Base-by-base conservation (phyloP, 35 echinoderm and acorn worm genomes). In the Nesometra sesokonis region DNA sequence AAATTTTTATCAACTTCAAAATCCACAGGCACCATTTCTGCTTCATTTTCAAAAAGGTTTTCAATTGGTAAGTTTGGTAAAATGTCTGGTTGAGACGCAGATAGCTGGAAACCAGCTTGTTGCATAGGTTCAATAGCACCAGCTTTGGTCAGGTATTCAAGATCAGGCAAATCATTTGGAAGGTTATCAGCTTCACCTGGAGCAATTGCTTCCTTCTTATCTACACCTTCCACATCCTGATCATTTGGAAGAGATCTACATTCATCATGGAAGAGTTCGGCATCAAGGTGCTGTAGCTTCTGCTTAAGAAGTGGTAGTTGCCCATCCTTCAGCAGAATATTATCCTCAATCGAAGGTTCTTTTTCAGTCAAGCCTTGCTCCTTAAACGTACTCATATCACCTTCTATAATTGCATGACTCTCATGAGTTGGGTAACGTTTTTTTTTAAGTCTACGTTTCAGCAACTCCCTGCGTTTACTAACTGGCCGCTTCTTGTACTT, bases 341-440 rank as follows among this genome's bases (percentile, higher is more conserved):
- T 67, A 67, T 67, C 52, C 52, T 67, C 52, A 67, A 67, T 67
- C 0, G 52, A 67, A 67, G 52, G 52, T 67, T 67, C 52, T 67
- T 67, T 67, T 67, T 67, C 52, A 67, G 52, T 67, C 52, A 67
- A 67, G 52, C 52, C 52, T 67, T 83, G 81, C 34, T 89, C 92
- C 15, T 93, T 87, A 86, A 94, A 98, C 29, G 95, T 98, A 80
- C 95, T 98, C 31, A 98, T 88, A 46, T 98, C 95, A 15, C 95
- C 95, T 80, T 98, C 95, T 37, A 94, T 81, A 84, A 98, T 98
- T 15, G 95, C 95, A 86, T 98, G 95, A 31, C 95, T 98, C 80
- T 98, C 95, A 35, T 94, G 93, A 29, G 87, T 77, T 30, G 89
- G 33, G 30, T 91, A 82, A 17, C 87, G 78, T 39, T 93, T 93